Base-by-base conservation (phyloP, 2,113 vertebrate species). In the Passer domesticus region DNA sequence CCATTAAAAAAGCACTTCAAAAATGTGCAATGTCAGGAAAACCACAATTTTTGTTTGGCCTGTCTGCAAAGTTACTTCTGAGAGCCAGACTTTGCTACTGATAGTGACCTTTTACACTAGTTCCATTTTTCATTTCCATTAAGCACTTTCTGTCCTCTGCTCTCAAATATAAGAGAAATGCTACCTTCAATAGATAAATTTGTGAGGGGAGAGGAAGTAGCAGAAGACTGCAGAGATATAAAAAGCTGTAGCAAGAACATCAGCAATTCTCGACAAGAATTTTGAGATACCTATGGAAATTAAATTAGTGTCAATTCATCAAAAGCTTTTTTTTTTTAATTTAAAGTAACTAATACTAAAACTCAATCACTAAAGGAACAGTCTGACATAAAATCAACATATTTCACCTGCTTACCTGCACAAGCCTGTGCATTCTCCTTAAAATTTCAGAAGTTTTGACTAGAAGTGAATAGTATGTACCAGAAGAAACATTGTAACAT, bases 401-500 rank as follows among this genome's bases (percentile, higher is more conserved):
- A 53, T 24, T 92, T 58, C 8, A 2, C 21, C 82, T 60, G 30
- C n/a, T 59, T 56, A 63, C 64, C 33, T 49, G 13, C 23, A 59
- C 3, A 2, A 73, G 15, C 4, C 62, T 46, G 11, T 35, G 30
- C 79, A 63, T 44, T 60, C 20, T 55, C 72, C 66, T 68, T 19
- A 52, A 28, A 81, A 89, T 58, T 74, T 67, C 24, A 8, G 2
- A 62, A 35, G 25, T 75, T 81, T 84, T 75, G 43, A 75, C 47
- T 24, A 59, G 30, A 74, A 62, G 12, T 39, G 7, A 87, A n/a
- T 6, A 87, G 27, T 8, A 74, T 12, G 43, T 9, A 77, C 6
- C 3, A 4, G 16, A 56, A 73, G 10, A 70, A 78, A 49, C 23
- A 63, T 0, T 1, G 2, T 47, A 44, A 55, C 2, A 0, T 66